phyloP scores from a whole-genome alignment of 2,797 vertebrate species.

The Aselliscus stoliczkanus region DNA sequence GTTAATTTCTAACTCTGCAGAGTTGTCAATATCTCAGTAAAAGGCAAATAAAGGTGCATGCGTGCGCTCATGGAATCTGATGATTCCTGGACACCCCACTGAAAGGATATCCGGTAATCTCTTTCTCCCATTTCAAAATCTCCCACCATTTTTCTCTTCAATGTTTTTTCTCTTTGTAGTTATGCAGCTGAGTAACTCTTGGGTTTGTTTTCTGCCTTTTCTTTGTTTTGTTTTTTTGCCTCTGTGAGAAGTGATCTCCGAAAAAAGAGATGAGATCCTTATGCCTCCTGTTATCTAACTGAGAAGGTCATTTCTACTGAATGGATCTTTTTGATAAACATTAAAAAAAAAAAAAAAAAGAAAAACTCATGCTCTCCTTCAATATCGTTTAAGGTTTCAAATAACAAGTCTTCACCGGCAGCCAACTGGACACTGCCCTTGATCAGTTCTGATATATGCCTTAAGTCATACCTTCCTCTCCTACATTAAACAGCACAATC shows the following conservation, averaged over 20 bases:
- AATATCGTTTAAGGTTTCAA: neutral
- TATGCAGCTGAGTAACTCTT: neutral
- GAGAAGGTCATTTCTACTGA: neutral
- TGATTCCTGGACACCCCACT: rapidly evolving
- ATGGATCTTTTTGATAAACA: neutral
- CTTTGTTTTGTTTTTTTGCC: neutral
- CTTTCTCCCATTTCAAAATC: neutral
- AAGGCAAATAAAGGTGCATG: neutral
- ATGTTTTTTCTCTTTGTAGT: neutral
- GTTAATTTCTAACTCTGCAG: neutral
- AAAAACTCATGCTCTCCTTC: neutral
- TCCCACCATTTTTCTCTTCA: neutral
- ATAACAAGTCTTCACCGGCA: neutral
- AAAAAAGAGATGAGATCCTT: neutral
- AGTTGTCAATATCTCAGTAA: neutral
- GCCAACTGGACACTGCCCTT: neutral
- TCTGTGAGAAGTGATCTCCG: neutral
- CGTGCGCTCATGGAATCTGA: neutral
- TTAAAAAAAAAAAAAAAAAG: neutral
- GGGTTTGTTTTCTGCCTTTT: neutral
- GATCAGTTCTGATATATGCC: neutral
- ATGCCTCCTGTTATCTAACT: neutral
- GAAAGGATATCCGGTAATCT: neutral
- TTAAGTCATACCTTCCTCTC: neutral
- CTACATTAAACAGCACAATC: neutral